Base-by-base conservation (phyloP, 2,888 invertebrate species). In the Cerastis leucographa region DNA sequence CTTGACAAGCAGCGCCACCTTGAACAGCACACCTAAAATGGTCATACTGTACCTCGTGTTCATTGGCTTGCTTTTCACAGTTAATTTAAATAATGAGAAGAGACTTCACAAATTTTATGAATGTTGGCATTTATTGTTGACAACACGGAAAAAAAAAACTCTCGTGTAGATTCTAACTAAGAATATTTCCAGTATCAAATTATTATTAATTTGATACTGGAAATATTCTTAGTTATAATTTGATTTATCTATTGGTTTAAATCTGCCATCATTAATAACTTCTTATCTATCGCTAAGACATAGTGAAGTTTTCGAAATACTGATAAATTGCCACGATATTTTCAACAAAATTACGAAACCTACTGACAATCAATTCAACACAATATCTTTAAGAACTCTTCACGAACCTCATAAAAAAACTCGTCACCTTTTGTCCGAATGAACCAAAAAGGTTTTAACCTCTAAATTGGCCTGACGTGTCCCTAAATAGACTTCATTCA, bases 401-500 rank as follows among this genome's bases (percentile, higher is more conserved):
- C 19, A 74, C 3, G 8, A 29, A 49, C 49, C 17, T 49, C 8
- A 17, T 25, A 44, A 70, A 54, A 44, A 29, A 71, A 2, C 14
- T n/a, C 6, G 1, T n/a, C 61, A 59, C 17, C 61, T 70, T 78
- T 74, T 74, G 72, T 74, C 3, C 29, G 40, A 73, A 69, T 68
- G 35, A 73, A 72, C 40, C 69, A 80, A 84, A 78, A 80, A 80
- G 65, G 81, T 73, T 78, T 86, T 81, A 80, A 86, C 80, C 64
- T 81, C 71, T 85, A 87, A 88, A 86, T 88, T 84, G 78, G 70
- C 73, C 73, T 77, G 81, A 88, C 77, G 64, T 76, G 46, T 83
- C 80, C 62, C 75, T 84, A 87, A 87, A 89, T 87, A 89, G 80
- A 85, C 75, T 85, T 81, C 85, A 78, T 85, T 85, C 81, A 83